Evolutionary conservation across 2,113 vertebrate species (phyloP).

Genomic region (Verasper variegatus): DNA sequence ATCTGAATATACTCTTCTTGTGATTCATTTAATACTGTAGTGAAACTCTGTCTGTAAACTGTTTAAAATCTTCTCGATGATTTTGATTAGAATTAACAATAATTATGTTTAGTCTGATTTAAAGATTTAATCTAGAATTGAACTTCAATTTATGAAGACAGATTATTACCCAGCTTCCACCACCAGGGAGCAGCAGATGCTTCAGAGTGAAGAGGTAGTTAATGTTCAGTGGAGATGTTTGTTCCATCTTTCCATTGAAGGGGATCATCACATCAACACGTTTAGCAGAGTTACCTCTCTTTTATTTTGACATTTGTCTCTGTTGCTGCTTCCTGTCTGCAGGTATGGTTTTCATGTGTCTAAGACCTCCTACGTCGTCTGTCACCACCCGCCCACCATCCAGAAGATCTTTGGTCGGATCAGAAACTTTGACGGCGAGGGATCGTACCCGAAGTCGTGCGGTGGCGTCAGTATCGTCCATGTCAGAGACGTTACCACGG

Average conservation of each 20-base stretch:
- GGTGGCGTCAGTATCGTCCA: constrained; percentile 84
- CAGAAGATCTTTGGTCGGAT: constrained; percentile 89
- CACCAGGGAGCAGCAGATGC: background rate
- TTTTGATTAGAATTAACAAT: too few species aligned
- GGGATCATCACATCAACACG: background rate
- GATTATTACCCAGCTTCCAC: background rate
- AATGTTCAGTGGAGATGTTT: background rate
- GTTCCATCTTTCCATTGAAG: too few species aligned
- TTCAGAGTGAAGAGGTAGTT: background rate
- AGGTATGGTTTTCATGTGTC: constrained; percentile 95
- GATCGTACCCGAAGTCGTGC: constrained; percentile 86
- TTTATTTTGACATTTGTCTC: constrained; percentile 14
- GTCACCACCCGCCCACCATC: constrained; percentile 89
- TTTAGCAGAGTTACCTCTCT: too few species aligned
- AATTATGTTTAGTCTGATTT: too few species aligned
- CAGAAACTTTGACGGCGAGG: constrained; percentile 83
- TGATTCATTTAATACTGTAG: too few species aligned
- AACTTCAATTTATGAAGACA: background rate
- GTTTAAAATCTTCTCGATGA: too few species aligned
- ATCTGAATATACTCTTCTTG: too few species aligned
- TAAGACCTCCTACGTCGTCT: constrained; percentile 93
- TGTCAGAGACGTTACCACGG: constrained; percentile 89
- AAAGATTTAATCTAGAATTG: too few species aligned
- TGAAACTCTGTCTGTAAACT: too few species aligned
- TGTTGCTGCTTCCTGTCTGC: constrained; percentile 39